Percentiles rank a stretch among this genome's conserved stretches.
Conservation (phyloP, 2,888 invertebrate species). For the Stenurella melanura region DNA sequence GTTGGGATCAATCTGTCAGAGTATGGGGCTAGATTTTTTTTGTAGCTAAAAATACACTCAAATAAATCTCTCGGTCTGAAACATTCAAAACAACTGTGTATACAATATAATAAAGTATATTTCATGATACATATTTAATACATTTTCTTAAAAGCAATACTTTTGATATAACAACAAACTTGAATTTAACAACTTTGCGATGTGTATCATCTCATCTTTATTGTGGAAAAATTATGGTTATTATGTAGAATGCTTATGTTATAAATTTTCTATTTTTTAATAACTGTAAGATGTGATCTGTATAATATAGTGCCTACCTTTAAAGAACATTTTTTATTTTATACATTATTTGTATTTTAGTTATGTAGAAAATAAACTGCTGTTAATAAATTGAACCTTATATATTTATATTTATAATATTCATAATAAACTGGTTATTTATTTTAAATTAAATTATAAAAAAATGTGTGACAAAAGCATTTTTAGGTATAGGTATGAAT, state of each 20-base stretch:
- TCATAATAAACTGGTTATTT: too few relatives aligned
- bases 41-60: background rate
- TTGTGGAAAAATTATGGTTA: too few relatives aligned
- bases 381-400: too few relatives aligned
- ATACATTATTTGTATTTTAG: background rate
- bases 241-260: background rate
- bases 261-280: background rate
- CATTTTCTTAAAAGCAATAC: background rate
- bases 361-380: background rate
- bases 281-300: background rate
- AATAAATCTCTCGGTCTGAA: background rate
- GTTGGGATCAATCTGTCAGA: slow-evolving; percentile 92
- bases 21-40: slow-evolving; percentile 85
- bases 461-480: too few relatives aligned
- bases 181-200: too few relatives aligned
- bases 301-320: background rate
- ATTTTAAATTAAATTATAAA: too few relatives aligned
- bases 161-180: too few relatives aligned
- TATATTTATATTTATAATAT: too few relatives aligned
- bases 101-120: background rate
- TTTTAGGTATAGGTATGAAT: too few relatives aligned
- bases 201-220: too few relatives aligned
- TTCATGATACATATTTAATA: background rate
- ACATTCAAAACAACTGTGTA: background rate
- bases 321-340: background rate